A percentile compares a stretch with the other conserved stretches of the same genome.
phyloP scores from a whole-genome alignment of 1,140 invertebrate genomes.

The Ceratosolen solmsi region DNA sequence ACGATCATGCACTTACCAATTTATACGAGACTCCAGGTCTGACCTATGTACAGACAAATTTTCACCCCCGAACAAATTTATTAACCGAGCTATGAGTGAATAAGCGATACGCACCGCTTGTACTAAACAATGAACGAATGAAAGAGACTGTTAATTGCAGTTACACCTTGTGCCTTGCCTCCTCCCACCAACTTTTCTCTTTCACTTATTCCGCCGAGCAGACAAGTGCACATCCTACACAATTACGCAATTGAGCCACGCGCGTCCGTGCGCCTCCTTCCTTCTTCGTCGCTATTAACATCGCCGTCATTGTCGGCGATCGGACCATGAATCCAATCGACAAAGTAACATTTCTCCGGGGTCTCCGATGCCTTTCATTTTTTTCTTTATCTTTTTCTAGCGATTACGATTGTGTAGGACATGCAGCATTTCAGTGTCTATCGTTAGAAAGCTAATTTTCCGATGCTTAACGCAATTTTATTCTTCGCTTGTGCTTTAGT shows the following conservation, averaged over 20 bases:
- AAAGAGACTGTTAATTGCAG: slow-evolving; percentile 15
- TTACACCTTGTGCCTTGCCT: slow-evolving; percentile 5
- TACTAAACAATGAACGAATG: neutral
- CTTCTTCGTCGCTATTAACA: slow-evolving; percentile 1
- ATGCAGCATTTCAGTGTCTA: neutral
- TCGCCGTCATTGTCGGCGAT: neutral
- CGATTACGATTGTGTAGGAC: neutral
- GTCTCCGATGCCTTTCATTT: neutral
- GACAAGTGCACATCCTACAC: slow-evolving; percentile 18
- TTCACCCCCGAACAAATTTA: neutral
- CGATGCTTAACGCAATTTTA: neutral
- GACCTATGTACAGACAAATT: neutral
- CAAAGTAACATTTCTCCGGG: neutral
- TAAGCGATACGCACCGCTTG: too few species aligned
- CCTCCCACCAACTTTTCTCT: neutral
- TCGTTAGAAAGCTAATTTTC: neutral
- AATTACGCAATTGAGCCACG: slow-evolving; percentile 11
- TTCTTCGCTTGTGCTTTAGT: too few species aligned
- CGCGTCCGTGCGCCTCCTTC: neutral
- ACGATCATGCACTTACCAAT: neutral
- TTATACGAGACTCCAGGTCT: neutral
- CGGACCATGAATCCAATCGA: neutral
- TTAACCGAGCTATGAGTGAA: neutral
- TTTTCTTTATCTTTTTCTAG: neutral
- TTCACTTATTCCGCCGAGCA: slow-evolving; percentile 17